Base-by-base conservation (phyloP, 2,797 vertebrate genomes). In the Aeoliscus strigatus region DNA sequence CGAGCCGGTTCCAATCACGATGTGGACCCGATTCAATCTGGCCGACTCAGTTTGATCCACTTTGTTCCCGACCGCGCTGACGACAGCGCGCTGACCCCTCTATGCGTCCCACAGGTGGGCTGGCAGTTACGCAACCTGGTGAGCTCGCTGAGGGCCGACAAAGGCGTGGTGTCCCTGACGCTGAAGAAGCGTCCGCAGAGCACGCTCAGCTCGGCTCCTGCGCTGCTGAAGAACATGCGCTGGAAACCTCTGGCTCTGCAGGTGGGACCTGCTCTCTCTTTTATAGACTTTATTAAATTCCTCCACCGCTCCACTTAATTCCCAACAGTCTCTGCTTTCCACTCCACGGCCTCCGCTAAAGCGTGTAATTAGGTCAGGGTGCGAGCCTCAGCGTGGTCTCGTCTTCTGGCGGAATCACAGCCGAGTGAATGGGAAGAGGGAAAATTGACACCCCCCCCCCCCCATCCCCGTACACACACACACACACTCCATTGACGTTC, bases 51-150 rank as follows among this genome's bases (percentile, higher is more conserved):
- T n/a, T n/a, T n/a, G n/a, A n/a, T n/a, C n/a, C n/a, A n/a, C n/a
- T n/a, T n/a, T n/a, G n/a, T n/a, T n/a, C n/a, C n/a, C n/a, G n/a
- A n/a, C n/a, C n/a, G n/a, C n/a, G n/a, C n/a, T n/a, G n/a, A n/a
- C n/a, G n/a, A n/a, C n/a, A n/a, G n/a, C n/a, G n/a, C n/a, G n/a
- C n/a, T n/a, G n/a, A n/a, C n/a, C 28, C 13, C 30, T 70, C 43
- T 73, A 56, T 77, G 35, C 73, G 42, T 30, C 75, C 45, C n/a
- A 46, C 60, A 93, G 91, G 90, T 94, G 73, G 91, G 92, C 73
- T 94, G 91, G 92, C 91, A 94, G 81, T 76, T 94, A 80, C 92
- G 92, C 83, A 93, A 91, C 78, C 75, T 93, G 27, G 90, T 93
- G 38, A 93, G 91, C 36, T 90, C 91, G 10, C 57, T 94, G 70